Base-by-base conservation (phyloP, 2,888 invertebrate species). In the Cynaeus angustus region DNA sequence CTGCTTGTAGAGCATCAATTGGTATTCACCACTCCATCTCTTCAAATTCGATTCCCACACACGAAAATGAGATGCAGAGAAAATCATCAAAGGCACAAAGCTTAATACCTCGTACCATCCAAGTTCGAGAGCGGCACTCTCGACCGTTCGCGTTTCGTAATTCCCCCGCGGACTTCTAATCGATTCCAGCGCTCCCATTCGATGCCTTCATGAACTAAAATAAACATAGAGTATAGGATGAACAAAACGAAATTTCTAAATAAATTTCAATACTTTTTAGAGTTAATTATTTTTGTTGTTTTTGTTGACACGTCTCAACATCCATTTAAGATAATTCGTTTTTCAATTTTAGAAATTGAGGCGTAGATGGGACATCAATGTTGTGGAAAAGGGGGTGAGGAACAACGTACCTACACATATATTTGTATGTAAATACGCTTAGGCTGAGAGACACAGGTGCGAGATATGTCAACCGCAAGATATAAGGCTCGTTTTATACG, bases 51-150 rank as follows among this genome's bases (percentile, higher is more conserved):
- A 84, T 84, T 84, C 83, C 80, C 81, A 80, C 82, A 82, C 80
- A 82, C 81, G 83, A 85, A 85, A 85, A 85, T 85, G 85, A 85
- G 85, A 85, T 85, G 85, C 85, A 85, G 84, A 82, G 83, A 83
- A 84, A 85, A 85, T 85, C 85, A 85, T 85, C 85, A 85, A 85
- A 85, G 84, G 85, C 84, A 85, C 84, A 85, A 85, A 84, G 85
- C 85, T 83, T 84, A 82, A 82, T 83, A 83, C 79, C 81, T 73
- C 81, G 77, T 75, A 75, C 76, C 79, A 76, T 67, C 70, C 70
- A 43, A 66, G 66, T 67, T 65, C 69, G 68, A 65, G 68, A 80
- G 81, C 81, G 81, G 80, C 77, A 80, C 76, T 26, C 53, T 28
- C 28, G 48, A 3, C 73, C 37, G 38, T 58, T 50, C 21, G 10